Evolutionary conservation across 2,113 vertebrate species (phyloP), one percentile per base, ranked within the genome.

Genomic region (Corythoichthys intestinalis): DNA sequence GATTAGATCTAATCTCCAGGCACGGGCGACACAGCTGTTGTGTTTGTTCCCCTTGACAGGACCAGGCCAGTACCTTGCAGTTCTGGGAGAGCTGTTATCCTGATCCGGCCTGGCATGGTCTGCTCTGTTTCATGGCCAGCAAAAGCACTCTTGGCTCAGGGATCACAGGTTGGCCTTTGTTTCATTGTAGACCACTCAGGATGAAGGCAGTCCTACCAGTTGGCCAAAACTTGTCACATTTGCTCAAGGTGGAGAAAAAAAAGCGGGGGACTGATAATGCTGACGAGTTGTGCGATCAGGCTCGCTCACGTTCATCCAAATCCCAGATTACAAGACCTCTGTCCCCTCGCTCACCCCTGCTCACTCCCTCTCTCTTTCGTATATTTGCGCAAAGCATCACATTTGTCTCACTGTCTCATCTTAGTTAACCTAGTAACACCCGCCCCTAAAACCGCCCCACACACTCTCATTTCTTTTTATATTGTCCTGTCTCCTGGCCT

Each of bases 301-400:
- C 84, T 87, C 68, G 75, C 88, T 84, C 83, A 84, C 68, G 37
- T 85, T 83, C 78, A 72, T 85, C 88, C 87, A 92, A 93, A 92
- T 93, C 92, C 91, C 85, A 91, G 91, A 93, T 93, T 93, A 93
- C 90, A 83, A 71, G 64, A 49, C 70, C 79, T 75, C 82, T 70
- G 13, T 84, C 66, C 62, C 49, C 59, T 49, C n/a, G 5, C 71
- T 48, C 52, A 34, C 66, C 59, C 20, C 48, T 37, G 15, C 17
- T 54, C 60, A 81, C 54, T 60, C 60, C 80, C 82, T 83, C 53
- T 77, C 81, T 77, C 62, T 71, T 71, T 58, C 8, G 56, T 72
- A 54, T 68, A 61, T 66, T 65, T 67, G 90, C 87, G 86, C 82
- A 79, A 72, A 70, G 77, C 77, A 34, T 58, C 60, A 64, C 35